Conservation (phyloP, 2,888 invertebrate species). For the Hedya salicella region DNA sequence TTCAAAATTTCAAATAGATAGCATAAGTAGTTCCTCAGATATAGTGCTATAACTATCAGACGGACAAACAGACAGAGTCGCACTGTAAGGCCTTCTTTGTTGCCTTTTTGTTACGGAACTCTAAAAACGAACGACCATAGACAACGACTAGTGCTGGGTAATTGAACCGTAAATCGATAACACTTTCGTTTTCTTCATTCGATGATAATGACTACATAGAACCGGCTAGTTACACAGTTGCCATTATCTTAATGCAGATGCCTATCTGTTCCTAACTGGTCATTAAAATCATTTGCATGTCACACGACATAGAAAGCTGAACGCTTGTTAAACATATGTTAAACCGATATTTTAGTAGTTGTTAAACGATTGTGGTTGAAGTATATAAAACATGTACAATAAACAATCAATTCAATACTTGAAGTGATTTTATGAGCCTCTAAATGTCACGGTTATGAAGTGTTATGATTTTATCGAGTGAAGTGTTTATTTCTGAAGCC, state of each 20-base stretch:
- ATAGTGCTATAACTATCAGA: too few species aligned
- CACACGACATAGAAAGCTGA: slow-evolving; percentile 65
- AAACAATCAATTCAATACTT: background rate
- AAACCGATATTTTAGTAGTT: slow-evolving; percentile 1
- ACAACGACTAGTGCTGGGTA: slow-evolving; percentile 11
- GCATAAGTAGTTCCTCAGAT: too few species aligned
- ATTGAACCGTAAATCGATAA: slow-evolving; percentile 33
- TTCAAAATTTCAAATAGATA: too few species aligned
- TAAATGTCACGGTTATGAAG: background rate
- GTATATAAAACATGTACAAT: slow-evolving; percentile 8
- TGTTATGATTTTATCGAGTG: background rate
- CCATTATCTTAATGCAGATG: slow-evolving; percentile 37
- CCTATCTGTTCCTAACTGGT: slow-evolving; percentile 40
- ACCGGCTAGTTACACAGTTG: slow-evolving; percentile 11
- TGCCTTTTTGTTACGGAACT: too few species aligned
- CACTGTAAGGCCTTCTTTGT: too few species aligned
- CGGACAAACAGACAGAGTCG: too few species aligned
- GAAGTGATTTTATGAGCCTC: background rate
- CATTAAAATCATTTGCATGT: slow-evolving; percentile 64
- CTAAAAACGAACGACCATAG: slow-evolving; percentile 14
- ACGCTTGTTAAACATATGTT: slow-evolving; percentile 19
- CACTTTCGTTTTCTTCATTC: slow-evolving; percentile 41
- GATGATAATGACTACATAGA: slow-evolving; percentile 28
- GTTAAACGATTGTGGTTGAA: slow-evolving; percentile 2
- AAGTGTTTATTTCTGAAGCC: background rate